Evolutionary conservation across 2,888 invertebrate genomes (phyloP).

Genomic region (Cheiracanthium punctorium): DNA sequence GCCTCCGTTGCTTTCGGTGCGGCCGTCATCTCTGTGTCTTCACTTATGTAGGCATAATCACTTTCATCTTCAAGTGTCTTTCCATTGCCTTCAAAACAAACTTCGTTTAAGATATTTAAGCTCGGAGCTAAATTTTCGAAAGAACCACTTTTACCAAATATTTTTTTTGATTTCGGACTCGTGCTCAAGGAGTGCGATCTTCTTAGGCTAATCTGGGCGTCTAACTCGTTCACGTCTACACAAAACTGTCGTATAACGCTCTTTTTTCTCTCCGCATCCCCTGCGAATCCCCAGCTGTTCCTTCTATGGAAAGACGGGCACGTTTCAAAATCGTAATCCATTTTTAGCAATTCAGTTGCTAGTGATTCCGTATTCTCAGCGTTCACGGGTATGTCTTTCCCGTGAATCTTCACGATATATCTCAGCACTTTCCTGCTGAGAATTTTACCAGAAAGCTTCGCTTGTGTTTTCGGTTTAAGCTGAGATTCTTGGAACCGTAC

Average conservation of each 20-base stretch:
- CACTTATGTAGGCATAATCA: not conserved
- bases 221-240: slow-evolving; percentile 31
- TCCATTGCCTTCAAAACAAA: not conserved
- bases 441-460: slow-evolving; percentile 34
- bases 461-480: no score
- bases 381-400: slow-evolving; percentile 57
- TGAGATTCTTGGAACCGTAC: slow-evolving; percentile 33
- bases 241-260: slow-evolving; percentile 57
- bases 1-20: not conserved
- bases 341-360: slow-evolving; percentile 43
- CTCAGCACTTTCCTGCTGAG: slow-evolving; percentile 44
- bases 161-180: not conserved
- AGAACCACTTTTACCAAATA: slow-evolving; percentile 21
- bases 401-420: slow-evolving; percentile 59
- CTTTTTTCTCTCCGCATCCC: slow-evolving; percentile 56
- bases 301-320: slow-evolving; percentile 22
- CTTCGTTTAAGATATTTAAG: not conserved
- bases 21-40: not conserved
- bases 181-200: slow-evolving; percentile 29
- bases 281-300: slow-evolving; percentile 66
- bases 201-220: slow-evolving; percentile 26
- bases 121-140: slow-evolving; percentile 20
- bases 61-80: not conserved
- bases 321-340: slow-evolving; percentile 53
- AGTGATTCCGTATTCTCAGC: slow-evolving; percentile 21